These are phyloP conservation scores for Sternarchorhynchus goeldii DNA, from an alignment of 2,797 vertebrate species.

Conservation along the genomic window DNA sequence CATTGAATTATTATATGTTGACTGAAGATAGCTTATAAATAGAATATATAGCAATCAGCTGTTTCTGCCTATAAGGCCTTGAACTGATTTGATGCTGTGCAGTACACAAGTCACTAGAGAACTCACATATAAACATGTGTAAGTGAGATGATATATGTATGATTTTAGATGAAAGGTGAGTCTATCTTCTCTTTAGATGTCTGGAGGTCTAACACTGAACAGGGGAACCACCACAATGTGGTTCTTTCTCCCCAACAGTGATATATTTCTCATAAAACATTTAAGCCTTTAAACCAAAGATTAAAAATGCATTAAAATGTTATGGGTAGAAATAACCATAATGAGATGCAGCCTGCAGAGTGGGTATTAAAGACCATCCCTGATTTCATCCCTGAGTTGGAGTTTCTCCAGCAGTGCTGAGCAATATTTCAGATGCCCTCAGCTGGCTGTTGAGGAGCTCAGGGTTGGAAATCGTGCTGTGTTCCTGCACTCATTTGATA, in stretches of 20 bases:
- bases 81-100: no score
- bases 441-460: constrained; percentile 24
- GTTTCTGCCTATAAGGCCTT: no score
- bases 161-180: not conserved
- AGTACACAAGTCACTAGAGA: no score
- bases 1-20: no score
- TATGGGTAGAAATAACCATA: not conserved
- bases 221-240: no score
- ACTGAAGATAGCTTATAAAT: no score
- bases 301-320: no score
- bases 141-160: not conserved
- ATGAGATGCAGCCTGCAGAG: not conserved
- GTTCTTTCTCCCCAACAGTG: no score
- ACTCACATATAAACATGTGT: no score
- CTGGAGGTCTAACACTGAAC: not conserved
- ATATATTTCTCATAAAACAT: no score
- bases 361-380: constrained; percentile 74
- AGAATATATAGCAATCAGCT: no score
- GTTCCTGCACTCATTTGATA: constrained; percentile 40
- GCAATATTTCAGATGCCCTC: constrained; percentile 30
- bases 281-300: no score
- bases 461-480: constrained; percentile 25
- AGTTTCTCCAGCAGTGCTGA: constrained; percentile 32
- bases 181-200: not conserved
- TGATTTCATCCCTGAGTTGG: constrained; percentile 20